Conservation (phyloP, 2,797 vertebrate species). For the Tiaroga cobitis region DNA sequence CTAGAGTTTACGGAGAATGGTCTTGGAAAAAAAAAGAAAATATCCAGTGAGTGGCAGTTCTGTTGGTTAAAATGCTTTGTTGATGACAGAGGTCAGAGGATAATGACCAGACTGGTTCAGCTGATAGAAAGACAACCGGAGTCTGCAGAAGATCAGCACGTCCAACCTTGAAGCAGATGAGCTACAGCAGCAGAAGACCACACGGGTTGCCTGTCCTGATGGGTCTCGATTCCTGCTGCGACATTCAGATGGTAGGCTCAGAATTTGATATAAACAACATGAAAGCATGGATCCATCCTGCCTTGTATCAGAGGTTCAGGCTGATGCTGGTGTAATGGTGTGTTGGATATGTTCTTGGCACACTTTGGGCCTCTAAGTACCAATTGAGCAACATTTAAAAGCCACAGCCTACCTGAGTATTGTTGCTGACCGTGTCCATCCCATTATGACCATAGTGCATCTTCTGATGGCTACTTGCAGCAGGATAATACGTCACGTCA, state of each 20-base stretch:
- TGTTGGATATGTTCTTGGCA: neutral
- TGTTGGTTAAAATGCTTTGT: neutral
- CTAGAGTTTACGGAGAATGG: neutral
- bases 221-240: neutral
- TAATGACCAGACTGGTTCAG: neutral
- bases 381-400: too few relatives aligned
- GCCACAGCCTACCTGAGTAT: neutral
- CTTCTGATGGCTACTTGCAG: neutral
- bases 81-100: neutral
- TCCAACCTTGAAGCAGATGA: neutral
- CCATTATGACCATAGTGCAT: neutral
- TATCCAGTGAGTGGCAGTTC: neutral
- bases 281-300: neutral
- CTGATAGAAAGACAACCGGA: neutral
- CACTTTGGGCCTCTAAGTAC: neutral
- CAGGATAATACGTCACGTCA: too few relatives aligned
- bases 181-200: neutral
- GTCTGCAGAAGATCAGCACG: neutral
- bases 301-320: neutral
- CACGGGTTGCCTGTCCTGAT: neutral
- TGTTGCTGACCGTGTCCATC: neutral
- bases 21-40: neutral
- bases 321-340: neutral
- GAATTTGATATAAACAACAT: neutral
- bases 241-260: neutral